Conservation (phyloP, 2,888 invertebrate species). For the Griposia aprilina region DNA sequence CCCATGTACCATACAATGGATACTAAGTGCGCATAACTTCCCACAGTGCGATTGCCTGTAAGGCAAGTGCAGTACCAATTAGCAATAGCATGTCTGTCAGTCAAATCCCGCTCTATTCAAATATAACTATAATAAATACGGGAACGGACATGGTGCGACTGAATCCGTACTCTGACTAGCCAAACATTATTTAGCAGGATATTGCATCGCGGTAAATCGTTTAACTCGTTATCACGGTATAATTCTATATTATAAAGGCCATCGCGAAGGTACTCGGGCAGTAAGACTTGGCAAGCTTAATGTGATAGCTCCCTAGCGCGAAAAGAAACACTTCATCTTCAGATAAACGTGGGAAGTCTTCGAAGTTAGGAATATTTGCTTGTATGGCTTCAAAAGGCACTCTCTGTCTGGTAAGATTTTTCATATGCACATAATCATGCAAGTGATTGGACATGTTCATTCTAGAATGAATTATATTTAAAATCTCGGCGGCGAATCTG, state of each 20-base stretch:
- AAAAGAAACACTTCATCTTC: background rate
- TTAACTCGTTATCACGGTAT: background rate
- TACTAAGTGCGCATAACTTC: too few species aligned
- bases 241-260: background rate
- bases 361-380: background rate
- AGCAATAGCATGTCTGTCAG: too few species aligned
- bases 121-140: background rate
- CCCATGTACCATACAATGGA: background rate
- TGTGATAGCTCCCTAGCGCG: background rate
- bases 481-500: background rate
- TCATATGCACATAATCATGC: conserved; percentile 1
- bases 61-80: too few species aligned
- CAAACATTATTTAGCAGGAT: background rate
- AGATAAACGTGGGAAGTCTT: background rate
- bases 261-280: background rate
- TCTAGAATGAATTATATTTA: background rate
- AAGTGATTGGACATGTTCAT: background rate
- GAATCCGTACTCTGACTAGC: background rate
- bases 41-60: too few species aligned
- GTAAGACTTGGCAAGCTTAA: background rate
- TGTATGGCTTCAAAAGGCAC: background rate
- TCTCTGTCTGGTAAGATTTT: background rate
- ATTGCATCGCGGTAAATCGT: background rate
- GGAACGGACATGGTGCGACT: background rate
- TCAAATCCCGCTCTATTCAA: background rate